Conservation (phyloP, 2,888 invertebrate genomes). For the Andrena bicolor region DNA sequence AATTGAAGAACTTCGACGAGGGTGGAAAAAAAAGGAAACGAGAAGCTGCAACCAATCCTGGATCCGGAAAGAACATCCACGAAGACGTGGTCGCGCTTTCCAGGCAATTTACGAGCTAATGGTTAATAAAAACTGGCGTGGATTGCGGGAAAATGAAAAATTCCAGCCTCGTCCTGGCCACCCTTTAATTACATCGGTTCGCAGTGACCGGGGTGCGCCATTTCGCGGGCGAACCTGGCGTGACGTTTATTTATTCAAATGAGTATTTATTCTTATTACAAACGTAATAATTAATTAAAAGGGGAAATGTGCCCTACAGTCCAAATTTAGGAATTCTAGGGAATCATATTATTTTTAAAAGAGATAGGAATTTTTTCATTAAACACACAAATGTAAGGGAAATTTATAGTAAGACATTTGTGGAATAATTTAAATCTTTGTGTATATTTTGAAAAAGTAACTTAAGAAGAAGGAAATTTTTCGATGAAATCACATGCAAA, state of each 20-base stretch:
- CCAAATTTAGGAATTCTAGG: too few species aligned
- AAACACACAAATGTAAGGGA: too few species aligned
- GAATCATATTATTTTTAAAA: too few species aligned
- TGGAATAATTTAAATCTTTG: too few species aligned
- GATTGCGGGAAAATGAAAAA: constrained; percentile 69
- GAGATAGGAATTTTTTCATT: too few species aligned
- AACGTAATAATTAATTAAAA: too few species aligned
- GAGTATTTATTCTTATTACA: background rate
- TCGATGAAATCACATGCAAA: too few species aligned
- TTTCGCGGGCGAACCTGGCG: constrained; percentile 7
- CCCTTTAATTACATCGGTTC: constrained; percentile 46
- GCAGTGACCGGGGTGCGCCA: constrained; percentile 6
- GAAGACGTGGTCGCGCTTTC: constrained; percentile 18
- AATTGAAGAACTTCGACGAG: constrained; percentile 4
- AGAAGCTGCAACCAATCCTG: constrained; percentile 1
- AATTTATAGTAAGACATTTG: too few species aligned
- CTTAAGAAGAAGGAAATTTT: too few species aligned
- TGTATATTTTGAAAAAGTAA: too few species aligned
- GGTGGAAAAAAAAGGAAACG: background rate
- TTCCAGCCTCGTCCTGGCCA: constrained; percentile 17
- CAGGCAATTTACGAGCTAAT: constrained; percentile 60
- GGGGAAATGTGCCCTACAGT: too few species aligned
- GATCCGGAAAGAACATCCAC: constrained; percentile 2
- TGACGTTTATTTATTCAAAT: background rate
- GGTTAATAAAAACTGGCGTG: constrained; percentile 58